Evolutionary conservation across 2,888 invertebrate genomes (phyloP).

Genomic region (Phanerotoma sp.): DNA sequence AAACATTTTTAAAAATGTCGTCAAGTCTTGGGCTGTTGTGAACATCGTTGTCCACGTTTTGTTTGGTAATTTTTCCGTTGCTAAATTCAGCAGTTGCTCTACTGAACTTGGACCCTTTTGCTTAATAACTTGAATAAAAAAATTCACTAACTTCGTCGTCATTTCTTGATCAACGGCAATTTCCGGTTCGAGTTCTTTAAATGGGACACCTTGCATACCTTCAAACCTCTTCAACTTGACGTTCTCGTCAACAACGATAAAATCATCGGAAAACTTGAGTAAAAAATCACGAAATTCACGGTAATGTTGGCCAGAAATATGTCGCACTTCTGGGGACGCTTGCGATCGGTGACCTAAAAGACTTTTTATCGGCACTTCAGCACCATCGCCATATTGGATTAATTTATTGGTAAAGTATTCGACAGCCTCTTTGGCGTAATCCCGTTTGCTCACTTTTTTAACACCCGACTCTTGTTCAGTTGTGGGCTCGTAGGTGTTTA

Average conservation of each 20-base stretch:
- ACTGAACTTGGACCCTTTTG: constrained; percentile 81
- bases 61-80: constrained; percentile 74
- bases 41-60: constrained; percentile 85
- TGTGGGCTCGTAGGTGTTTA: constrained; percentile 75
- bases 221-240: constrained; percentile 76
- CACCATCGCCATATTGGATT: constrained; percentile 91
- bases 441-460: constrained; percentile 68
- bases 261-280: constrained; percentile 78
- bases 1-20: constrained; percentile 88
- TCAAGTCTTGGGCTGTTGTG: constrained; percentile 86
- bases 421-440: constrained; percentile 95
- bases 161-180: constrained; percentile 76
- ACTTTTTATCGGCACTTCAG: constrained; percentile 96
- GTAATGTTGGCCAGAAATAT: constrained; percentile 92
- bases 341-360: constrained; percentile 94
- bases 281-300: constrained; percentile 93
- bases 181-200: constrained; percentile 67
- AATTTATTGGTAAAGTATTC: constrained; percentile 96
- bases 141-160: constrained; percentile 79
- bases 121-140: constrained; percentile 80
- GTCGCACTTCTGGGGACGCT: constrained; percentile 95
- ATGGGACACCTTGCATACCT: constrained; percentile 67
- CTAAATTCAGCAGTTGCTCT: constrained; percentile 83
- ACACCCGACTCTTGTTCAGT: constrained; percentile 62
- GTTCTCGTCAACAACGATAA: constrained; percentile 78